A percentile compares a stretch with the other conserved stretches of the same genome.
Evolutionary conservation across 2,797 vertebrate species (phyloP).

Genomic region (Holocentrus rufus): DNA sequence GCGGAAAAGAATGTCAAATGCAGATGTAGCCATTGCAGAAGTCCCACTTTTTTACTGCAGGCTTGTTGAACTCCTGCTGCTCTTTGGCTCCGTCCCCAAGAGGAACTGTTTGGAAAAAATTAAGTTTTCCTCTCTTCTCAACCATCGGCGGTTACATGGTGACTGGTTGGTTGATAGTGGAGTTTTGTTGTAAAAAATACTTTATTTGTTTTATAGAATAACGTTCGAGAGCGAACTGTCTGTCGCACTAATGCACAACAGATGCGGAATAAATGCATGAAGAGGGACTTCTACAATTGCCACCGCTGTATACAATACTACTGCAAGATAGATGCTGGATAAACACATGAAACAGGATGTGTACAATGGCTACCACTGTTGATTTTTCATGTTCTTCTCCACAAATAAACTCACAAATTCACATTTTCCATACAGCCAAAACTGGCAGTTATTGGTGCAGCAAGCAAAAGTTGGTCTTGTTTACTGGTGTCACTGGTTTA

Average conservation of each 20-base stretch:
- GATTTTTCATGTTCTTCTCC: conserved; percentile 49
- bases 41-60: conserved; percentile 18
- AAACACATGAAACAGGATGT: conserved; percentile 38
- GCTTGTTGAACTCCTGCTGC: conserved; percentile 46
- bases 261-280: conserved; percentile 59
- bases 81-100: conserved; percentile 44
- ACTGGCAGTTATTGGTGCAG: not conserved
- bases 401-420: conserved; percentile 47
- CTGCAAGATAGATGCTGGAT: conserved; percentile 30
- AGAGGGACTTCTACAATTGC: conserved; percentile 27
- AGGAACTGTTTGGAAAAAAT: conserved; percentile 53
- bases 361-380: conserved; percentile 38
- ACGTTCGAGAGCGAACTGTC: conserved; percentile 55
- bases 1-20: conserved; percentile 69
- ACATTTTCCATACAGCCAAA: conserved; percentile 55
- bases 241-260: conserved; percentile 66
- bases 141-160: conserved; percentile 58
- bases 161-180: conserved; percentile 39
- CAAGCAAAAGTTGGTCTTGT: conserved; percentile 1
- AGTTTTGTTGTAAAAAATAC: conserved; percentile 49
- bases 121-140: conserved; percentile 45
- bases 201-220: conserved; percentile 64
- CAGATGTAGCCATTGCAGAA: conserved; percentile 55
- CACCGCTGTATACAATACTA: conserved; percentile 50
- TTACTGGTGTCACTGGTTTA: not conserved